Evolutionary conservation across 2,113 vertebrate genomes (phyloP).

Genomic region (Puntigrus tetrazona): DNA sequence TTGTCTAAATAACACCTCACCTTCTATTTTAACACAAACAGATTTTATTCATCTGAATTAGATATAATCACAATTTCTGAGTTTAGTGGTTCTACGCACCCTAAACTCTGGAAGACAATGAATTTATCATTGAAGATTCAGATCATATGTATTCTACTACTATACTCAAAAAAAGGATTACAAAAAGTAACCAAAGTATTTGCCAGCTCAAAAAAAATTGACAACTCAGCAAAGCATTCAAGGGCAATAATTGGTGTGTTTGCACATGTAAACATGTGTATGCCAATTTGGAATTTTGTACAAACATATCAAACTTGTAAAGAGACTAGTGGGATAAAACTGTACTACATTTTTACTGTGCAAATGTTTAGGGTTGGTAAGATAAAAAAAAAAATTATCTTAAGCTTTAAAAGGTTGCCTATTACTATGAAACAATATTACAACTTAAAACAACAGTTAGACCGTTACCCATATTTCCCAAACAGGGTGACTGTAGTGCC

Average conservation of each 20-base stretch:
- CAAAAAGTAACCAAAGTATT: background rate
- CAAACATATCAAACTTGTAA: background rate
- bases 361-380: too few species aligned
- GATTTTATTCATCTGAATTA: background rate
- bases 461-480: constrained; percentile 91
- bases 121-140: background rate
- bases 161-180: too few species aligned
- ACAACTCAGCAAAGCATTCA: background rate
- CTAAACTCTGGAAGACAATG: background rate
- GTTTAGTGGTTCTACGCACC: background rate
- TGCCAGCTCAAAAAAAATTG: background rate
- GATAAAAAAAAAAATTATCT: too few species aligned
- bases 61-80: background rate
- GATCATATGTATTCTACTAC: background rate
- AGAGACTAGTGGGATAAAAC: background rate
- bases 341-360: background rate
- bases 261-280: too few species aligned
- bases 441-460: background rate
- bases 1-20: background rate
- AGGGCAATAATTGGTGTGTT: background rate
- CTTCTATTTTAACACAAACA: background rate
- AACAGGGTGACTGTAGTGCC: constrained; percentile 95
- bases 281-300: background rate
- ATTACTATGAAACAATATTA: background rate
- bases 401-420: background rate